phyloP scores from a whole-genome alignment of 2,797 vertebrate genomes.

The Micromesistius poutassou region DNA sequence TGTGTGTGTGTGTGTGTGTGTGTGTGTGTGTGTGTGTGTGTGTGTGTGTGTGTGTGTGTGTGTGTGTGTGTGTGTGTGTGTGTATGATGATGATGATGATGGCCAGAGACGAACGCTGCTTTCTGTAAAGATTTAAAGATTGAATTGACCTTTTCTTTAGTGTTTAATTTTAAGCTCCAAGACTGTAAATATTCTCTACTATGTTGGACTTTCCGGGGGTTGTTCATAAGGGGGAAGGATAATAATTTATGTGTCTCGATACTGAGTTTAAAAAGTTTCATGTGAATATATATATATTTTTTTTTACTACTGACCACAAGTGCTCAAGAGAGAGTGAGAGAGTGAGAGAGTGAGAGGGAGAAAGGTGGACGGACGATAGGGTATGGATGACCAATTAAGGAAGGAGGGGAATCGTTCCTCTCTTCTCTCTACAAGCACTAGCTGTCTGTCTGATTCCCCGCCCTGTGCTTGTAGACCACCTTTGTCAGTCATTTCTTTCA shows the following conservation, averaged over 20 bases:
- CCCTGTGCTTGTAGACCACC: constrained; percentile 33
- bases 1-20: no score
- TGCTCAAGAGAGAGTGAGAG: constrained; percentile 32
- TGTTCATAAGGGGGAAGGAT: constrained; percentile 22
- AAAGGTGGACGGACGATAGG: neutral
- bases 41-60: neutral
- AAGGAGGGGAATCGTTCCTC: neutral
- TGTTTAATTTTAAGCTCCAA: constrained; percentile 12
- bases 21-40: no score
- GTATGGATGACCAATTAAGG: neutral
- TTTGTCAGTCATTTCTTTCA: neutral
- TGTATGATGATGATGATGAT: neutral
- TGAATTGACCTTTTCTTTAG: neutral
- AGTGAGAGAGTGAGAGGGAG: no score
- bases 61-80: neutral
- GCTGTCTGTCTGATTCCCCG: constrained; percentile 52
- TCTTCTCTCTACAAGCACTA: constrained; percentile 33
- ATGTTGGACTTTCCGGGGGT: constrained; percentile 9
- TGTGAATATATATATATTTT: constrained; percentile 46
- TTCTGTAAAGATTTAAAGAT: neutral
- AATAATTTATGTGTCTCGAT: constrained; percentile 37
- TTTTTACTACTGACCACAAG: constrained; percentile 65
- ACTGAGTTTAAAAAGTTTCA: constrained; percentile 25
- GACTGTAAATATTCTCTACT: constrained; percentile 7
- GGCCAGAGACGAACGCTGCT: neutral